phyloP scores from a whole-genome alignment of 2,113 vertebrate species.

The Leptocoma aspasia region DNA sequence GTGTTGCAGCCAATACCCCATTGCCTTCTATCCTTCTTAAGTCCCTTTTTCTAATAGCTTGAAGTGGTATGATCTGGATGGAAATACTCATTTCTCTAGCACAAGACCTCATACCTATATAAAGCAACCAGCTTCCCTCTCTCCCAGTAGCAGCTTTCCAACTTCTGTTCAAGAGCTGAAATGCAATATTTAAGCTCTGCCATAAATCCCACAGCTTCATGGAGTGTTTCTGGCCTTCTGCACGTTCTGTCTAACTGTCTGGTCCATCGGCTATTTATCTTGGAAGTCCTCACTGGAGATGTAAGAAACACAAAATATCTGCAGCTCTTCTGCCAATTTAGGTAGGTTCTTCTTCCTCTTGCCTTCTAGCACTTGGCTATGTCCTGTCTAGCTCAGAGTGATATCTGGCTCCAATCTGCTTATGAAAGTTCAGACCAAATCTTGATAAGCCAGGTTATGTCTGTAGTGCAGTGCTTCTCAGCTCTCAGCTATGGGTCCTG shows the following conservation, averaged over 20 bases:
- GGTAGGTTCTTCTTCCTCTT: slow-evolving; percentile 47
- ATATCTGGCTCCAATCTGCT: slow-evolving; percentile 60
- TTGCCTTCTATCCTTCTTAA: not conserved
- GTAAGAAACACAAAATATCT: slow-evolving; percentile 27
- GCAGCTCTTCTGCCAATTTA: slow-evolving; percentile 20
- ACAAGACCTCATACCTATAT: not conserved
- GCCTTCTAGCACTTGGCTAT: slow-evolving; percentile 48
- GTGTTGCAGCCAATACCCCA: not conserved
- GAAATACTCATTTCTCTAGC: not conserved
- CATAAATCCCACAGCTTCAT: not conserved
- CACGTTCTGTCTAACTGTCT: slow-evolving; percentile 10
- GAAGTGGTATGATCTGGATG: not conserved
- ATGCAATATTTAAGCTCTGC: not conserved
- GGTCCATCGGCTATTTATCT: slow-evolving; percentile 42
- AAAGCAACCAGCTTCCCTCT: not conserved
- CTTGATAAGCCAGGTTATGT: slow-evolving; percentile 45
- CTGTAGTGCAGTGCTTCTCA: not conserved
- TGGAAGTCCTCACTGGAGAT: slow-evolving; percentile 39
- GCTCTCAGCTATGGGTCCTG: slow-evolving; percentile 36
- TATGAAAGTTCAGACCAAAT: slow-evolving; percentile 14
- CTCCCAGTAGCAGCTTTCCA: not conserved
- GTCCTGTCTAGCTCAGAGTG: slow-evolving; percentile 42
- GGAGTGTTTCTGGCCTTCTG: slow-evolving; percentile 1
- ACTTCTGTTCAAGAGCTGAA: not conserved
- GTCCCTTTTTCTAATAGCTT: not conserved